Base-by-base conservation (phyloP, 1,140 invertebrate genomes). In the Argopecten irradians region DNA sequence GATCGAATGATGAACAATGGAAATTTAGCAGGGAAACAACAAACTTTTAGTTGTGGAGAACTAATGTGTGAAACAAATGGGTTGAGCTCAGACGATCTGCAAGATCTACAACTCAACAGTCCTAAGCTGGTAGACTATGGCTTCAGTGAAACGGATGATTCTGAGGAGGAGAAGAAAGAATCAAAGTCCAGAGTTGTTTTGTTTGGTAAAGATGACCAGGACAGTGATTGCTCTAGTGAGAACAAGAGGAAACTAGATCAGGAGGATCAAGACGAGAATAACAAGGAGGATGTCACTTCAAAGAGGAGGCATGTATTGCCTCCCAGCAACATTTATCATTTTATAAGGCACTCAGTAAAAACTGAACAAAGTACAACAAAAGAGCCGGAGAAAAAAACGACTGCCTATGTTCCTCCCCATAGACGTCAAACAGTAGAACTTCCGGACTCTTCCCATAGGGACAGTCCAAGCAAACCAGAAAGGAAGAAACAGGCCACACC, bases 41-140 rank as follows among this genome's bases (percentile, higher is more conserved):
- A 2, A 19, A 46, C 13, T 19, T 1, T 46, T 5, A 28, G 55
- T 71, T 8, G n/a, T 28, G 28, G 5, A 71, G 55, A n/a, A 3
- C 22, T 55, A 55, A 55, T 22, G 7, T 19, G 43, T 19, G 16
- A 13, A 11, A 71, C 5, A 16, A n/a, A 71, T 28, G 55, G 1
- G 1, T 1, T 71, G 55, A 71, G 55, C n/a, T n/a, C 55, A n/a
- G 55, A 71, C 16, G 55, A 71, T 28, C n/a, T 71, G 55, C 55
- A 71, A 71, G 55, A 71, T 71, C n/a, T 71, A 11, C 55, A 71
- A n/a, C 55, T 71, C 55, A 71, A 71, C 55, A 71, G 55, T 16
- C 55, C 55, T 5, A 71, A 71, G 55, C 55, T 71, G n/a, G 55
- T 71, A 71, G 55, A 71, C 55, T 71, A 71, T 28, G 55, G 55